phyloP scores from a whole-genome alignment of 2,113 vertebrate species.

The Tragelaphus strepsiceros region DNA sequence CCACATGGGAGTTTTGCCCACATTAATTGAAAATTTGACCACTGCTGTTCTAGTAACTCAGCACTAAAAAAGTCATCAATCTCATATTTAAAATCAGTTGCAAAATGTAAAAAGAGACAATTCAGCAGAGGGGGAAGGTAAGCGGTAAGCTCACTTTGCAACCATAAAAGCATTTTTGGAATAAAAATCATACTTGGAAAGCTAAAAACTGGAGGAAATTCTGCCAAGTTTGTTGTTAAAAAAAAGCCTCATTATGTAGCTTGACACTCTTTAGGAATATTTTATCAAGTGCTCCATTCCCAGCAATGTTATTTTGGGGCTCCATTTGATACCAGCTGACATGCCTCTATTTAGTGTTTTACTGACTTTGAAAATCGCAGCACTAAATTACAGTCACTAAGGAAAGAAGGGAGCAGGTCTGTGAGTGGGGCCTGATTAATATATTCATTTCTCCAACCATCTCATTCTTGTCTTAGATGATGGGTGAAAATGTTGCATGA shows the following conservation, averaged over 20 bases:
- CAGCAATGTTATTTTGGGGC: conserved; percentile 53
- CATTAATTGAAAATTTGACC: conserved; percentile 44
- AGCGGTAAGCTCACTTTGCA: conserved; percentile 67
- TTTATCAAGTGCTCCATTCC: conserved; percentile 74
- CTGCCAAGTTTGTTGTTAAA: conserved; percentile 31
- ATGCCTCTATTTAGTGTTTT: conserved; percentile 61
- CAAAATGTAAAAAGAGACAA: conserved; percentile 59
- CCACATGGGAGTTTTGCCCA: background rate
- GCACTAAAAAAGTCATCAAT: conserved; percentile 62
- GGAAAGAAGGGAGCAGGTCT: conserved; percentile 21
- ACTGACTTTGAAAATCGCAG: conserved; percentile 62
- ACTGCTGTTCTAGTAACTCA: conserved; percentile 56
- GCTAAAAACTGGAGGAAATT: conserved; percentile 58
- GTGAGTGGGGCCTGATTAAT: conserved; percentile 26
- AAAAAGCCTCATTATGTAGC: conserved; percentile 34
- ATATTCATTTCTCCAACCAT: background rate
- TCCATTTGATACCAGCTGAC: conserved; percentile 53
- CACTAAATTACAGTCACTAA: conserved; percentile 40
- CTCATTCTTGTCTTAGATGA: background rate
- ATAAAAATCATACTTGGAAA: conserved; percentile 68
- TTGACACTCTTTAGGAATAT: conserved; percentile 71
- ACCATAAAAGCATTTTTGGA: conserved; percentile 66
- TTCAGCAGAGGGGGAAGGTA: conserved; percentile 38
- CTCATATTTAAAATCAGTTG: conserved; percentile 70
- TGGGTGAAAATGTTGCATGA: background rate